Evolutionary conservation across 2,797 vertebrate species (phyloP), one percentile per base, ranked within the genome.

Genomic region (Darevskia mixta): DNA sequence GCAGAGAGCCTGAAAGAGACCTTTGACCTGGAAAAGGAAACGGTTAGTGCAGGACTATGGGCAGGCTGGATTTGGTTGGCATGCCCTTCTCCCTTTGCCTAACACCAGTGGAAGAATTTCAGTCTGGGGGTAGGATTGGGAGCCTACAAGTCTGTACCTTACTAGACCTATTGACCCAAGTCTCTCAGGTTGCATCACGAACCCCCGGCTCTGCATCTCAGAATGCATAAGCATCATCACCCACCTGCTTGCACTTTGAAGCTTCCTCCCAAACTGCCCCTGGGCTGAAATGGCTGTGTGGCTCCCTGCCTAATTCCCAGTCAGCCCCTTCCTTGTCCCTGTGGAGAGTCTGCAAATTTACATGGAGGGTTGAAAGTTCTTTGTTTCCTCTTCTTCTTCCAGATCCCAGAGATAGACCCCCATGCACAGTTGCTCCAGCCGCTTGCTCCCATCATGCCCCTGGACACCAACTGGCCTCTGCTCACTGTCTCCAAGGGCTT

Each of bases 391-490:
- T 4, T 83, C 49, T 35, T 64, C 8, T 23, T 76, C 69, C 88
- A 99, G 98, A 97, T 99, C 55, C 99, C 98, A 17, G 98, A 99
- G 91, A 98, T 99, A 10, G 98, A 99, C 90, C 96, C 97, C 20
- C 95, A 98, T 1, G 98, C 99, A 29, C 97, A 98, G 92, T 95
- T 99, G 90, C 97, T 99, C 89, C 98, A 99, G 97, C 98, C 99
- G 0, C 97, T 98, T 69, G 98, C 98, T 35, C 98, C 98, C 87
- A 97, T 99, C 93, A 98, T 99, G 98, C 98, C 99, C 3, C 95
- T 99, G 94, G 98, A 99, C 94, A 99, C 99, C 87, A 99, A 99
- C 94, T 99, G 99, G 99, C 99, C 98, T 1, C 95, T 99, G 94
- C 95, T 99, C 86, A 99, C 98, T 0, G 98, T 99, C 35, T 99